Conservation (phyloP, 2,113 vertebrate species). For the Rynchops niger region DNA sequence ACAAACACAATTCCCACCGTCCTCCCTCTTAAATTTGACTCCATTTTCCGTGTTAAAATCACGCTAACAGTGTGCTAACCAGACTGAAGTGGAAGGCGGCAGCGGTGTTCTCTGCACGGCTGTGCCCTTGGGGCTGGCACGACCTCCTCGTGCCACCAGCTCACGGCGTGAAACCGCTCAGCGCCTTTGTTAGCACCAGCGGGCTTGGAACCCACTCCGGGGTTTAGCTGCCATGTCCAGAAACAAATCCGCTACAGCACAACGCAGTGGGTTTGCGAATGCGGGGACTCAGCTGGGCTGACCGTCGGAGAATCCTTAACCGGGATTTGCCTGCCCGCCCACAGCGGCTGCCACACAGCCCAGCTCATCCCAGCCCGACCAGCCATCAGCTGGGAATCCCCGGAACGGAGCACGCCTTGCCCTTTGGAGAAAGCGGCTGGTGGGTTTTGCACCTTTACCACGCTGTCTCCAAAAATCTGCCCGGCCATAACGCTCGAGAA, state of each 20-base stretch:
- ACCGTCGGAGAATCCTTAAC: not conserved
- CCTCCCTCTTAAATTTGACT: not conserved
- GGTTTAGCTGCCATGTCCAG: not conserved
- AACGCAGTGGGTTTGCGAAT: not conserved
- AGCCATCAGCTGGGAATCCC: not conserved
- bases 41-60: not conserved
- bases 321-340: not conserved
- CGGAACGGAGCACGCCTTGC: not conserved
- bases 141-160: not conserved
- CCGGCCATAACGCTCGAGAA: not conserved
- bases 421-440: not conserved
- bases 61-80: not conserved
- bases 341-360: accelerated
- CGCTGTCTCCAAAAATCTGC: not conserved
- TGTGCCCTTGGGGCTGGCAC: not conserved
- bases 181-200: not conserved
- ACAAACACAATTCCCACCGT: not conserved
- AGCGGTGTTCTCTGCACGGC: accelerated
- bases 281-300: not conserved
- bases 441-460: not conserved
- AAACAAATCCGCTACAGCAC: not conserved
- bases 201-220: accelerated
- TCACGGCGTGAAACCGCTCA: accelerated
- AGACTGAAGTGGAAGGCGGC: accelerated
- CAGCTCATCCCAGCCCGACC: accelerated